Evolutionary conservation across 2,113 vertebrate genomes (phyloP).

Genomic region (Pan troglodytes): NHGRI_mPanTro3-v2.1_pri NC_072412.2:108650501-108651000

Average conservation of each 20-base stretch:
- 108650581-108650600: not conserved
- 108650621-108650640: not conserved
- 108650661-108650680: not conserved
- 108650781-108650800: not conserved
- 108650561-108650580: not conserved
- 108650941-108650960: not conserved
- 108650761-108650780: not conserved
- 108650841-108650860: not conserved
- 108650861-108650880: not conserved
- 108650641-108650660: not conserved
- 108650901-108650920: not conserved
- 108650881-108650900: not conserved
- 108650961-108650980: not conserved
- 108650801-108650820: not conserved
- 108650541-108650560: not conserved
- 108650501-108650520: not conserved
- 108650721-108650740: not conserved
- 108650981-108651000: not conserved
- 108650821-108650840: not conserved
- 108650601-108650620: not conserved
- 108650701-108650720: not conserved
- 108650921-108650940: not conserved
- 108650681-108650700: not conserved
- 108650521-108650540: not conserved
- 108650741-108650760: not conserved